Evolutionary conservation across 2,113 vertebrate genomes (phyloP).

Genomic region (Leucopsar rothschildi): DNA sequence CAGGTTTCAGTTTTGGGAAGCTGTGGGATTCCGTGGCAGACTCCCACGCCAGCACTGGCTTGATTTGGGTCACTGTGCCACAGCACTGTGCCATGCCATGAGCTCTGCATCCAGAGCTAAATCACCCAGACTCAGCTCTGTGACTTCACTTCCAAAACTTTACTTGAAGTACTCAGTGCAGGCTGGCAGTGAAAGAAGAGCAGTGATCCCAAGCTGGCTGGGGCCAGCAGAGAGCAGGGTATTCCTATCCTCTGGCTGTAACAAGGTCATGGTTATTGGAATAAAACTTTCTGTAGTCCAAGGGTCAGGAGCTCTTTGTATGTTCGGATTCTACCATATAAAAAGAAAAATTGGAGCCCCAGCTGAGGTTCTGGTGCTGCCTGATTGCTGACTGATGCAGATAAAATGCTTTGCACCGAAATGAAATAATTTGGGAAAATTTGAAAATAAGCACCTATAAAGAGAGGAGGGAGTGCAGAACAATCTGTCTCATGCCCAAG

Average conservation of each 20-base stretch:
- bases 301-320: neutral
- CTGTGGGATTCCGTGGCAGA: neutral
- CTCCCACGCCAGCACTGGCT: fast-evolving
- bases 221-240: neutral
- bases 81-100: fast-evolving
- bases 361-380: neutral
- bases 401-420: neutral
- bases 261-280: neutral
- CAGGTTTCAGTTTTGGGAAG: neutral
- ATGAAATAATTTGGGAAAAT: neutral
- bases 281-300: neutral
- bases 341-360: neutral
- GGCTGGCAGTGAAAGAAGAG: neutral
- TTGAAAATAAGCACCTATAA: neutral
- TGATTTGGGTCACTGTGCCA: neutral
- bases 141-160: neutral
- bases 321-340: neutral
- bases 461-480: neutral
- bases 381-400: neutral
- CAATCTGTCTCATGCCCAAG: neutral
- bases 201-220: neutral
- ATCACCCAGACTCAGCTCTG: neutral
- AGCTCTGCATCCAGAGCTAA: neutral
- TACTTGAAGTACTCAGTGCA: neutral
- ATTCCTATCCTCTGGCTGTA: neutral